These are phyloP conservation scores for Erannis defoliaria DNA, from an alignment of 2,888 invertebrate species.

Conservation along the genomic window DNA sequence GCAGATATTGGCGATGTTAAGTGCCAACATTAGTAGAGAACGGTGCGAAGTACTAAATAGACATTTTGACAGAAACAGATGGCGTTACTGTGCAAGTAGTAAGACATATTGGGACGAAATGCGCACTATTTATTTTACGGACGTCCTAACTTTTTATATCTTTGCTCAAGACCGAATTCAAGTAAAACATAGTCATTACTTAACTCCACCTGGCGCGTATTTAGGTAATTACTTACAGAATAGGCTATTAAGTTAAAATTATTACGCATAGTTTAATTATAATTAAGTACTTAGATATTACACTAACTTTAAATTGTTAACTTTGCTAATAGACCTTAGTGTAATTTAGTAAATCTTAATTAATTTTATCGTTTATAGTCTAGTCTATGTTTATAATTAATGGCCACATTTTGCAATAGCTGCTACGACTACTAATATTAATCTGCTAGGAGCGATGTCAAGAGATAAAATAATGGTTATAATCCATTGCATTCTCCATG, in stretches of 20 bases:
- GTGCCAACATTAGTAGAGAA: too few species aligned
- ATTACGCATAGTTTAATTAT: slow-evolving; percentile 30
- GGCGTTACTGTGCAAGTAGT: too few species aligned
- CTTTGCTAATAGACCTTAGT: slow-evolving; percentile 17
- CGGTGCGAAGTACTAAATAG: too few species aligned
- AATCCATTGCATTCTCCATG: too few species aligned
- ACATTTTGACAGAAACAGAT: too few species aligned
- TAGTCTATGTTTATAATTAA: neutral
- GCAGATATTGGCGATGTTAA: too few species aligned
- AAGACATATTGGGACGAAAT: too few species aligned
- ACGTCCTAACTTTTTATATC: neutral
- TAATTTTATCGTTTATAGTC: neutral
- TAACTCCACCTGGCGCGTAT: slow-evolving; percentile 27
- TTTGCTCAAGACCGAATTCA: neutral
- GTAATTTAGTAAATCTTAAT: slow-evolving; percentile 35
- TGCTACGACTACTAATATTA: neutral
- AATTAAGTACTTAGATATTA: slow-evolving; percentile 22
- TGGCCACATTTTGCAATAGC: neutral
- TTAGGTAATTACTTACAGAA: slow-evolving; percentile 31
- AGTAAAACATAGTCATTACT: slow-evolving; percentile 14
- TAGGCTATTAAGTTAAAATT: slow-evolving; percentile 28
- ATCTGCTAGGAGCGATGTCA: neutral
- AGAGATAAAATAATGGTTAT: too few species aligned
- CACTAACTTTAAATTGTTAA: slow-evolving; percentile 22
- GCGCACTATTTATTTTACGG: too few species aligned